Evolutionary conservation across 1,140 invertebrate genomes (phyloP).

Genomic region (Diabrotica virgifera): DNA sequence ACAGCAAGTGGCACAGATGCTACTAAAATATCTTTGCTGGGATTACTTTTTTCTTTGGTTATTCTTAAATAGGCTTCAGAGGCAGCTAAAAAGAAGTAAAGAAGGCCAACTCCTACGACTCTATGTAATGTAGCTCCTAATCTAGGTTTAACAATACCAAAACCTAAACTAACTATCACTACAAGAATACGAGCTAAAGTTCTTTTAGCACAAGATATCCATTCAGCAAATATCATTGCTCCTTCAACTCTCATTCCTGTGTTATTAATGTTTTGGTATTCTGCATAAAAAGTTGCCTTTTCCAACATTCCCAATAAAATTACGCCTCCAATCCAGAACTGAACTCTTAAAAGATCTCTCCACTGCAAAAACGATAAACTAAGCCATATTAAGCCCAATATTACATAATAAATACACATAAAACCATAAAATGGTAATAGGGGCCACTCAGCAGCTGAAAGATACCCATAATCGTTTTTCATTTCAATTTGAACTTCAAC

Average conservation of each 20-base stretch:
- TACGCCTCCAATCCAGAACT: constrained; percentile 93
- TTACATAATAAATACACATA: constrained; percentile 85
- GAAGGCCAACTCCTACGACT: constrained; percentile 74
- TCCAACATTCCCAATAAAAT: constrained; percentile 83
- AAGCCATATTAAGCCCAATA: constrained; percentile 81
- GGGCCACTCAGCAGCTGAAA: constrained; percentile 74
- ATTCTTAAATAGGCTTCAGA: constrained; percentile 79
- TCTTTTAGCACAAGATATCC: constrained; percentile 84
- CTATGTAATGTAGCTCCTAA: constrained; percentile 82
- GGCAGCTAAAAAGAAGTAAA: constrained; percentile 81
- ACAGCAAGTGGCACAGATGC: constrained; percentile 71
- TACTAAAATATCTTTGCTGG: constrained; percentile 65
- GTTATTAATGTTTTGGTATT: constrained; percentile 79
- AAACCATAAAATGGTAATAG: constrained; percentile 80
- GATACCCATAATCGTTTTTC: constrained; percentile 64
- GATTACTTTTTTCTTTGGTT: constrained; percentile 63
- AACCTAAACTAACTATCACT: constrained; percentile 90
- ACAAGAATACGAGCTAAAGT: constrained; percentile 89
- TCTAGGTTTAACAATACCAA: constrained; percentile 92
- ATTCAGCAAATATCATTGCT: constrained; percentile 77
- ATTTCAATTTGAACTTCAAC: constrained; percentile 62
- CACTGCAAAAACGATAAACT: constrained; percentile 81
- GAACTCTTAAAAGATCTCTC: constrained; percentile 87
- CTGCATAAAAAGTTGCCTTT: constrained; percentile 86
- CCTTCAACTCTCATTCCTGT: constrained; percentile 66